Evolutionary conservation across 2,797 vertebrate species (phyloP).

Genomic region (Cirrhinus molitorella): DNA sequence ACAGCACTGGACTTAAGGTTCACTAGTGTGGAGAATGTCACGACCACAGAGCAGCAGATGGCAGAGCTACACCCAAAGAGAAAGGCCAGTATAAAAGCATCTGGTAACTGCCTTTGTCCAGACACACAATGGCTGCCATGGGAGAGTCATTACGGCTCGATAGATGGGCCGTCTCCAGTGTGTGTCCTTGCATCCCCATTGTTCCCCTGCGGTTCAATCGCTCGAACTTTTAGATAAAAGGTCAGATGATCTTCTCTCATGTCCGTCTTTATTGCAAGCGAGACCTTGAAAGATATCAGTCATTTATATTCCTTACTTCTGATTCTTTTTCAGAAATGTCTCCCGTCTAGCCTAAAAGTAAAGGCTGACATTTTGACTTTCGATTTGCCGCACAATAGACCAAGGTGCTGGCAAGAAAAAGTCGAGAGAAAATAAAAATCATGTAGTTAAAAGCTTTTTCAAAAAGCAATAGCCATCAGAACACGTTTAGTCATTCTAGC

Average conservation of each 20-base stretch:
- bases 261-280: constrained; percentile 57
- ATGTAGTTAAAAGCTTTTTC: constrained; percentile 41
- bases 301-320: constrained; percentile 60
- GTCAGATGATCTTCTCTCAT: constrained; percentile 58
- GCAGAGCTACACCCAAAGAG: constrained; percentile 48
- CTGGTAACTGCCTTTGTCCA: constrained; percentile 66
- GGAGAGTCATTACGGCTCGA: constrained; percentile 63
- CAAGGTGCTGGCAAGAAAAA: constrained; percentile 5
- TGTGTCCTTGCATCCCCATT: constrained; percentile 33
- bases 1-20: background rate
- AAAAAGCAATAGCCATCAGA: constrained; percentile 11
- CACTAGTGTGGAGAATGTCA: constrained; percentile 57
- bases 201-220: constrained; percentile 50
- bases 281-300: constrained; percentile 49
- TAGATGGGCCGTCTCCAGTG: constrained; percentile 52
- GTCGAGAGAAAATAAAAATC: background rate
- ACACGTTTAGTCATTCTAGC: background rate
- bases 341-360: constrained; percentile 51
- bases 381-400: constrained; percentile 51
- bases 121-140: constrained; percentile 64
- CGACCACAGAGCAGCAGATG: constrained; percentile 62
- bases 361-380: constrained; percentile 61
- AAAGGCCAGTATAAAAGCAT: constrained; percentile 57
- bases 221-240: constrained; percentile 64
- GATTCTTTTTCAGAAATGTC: constrained; percentile 58